Conservation (phyloP, 30 jellyfish, hydroid and myxozoan species). For the Sanderia malayensis region DNA sequence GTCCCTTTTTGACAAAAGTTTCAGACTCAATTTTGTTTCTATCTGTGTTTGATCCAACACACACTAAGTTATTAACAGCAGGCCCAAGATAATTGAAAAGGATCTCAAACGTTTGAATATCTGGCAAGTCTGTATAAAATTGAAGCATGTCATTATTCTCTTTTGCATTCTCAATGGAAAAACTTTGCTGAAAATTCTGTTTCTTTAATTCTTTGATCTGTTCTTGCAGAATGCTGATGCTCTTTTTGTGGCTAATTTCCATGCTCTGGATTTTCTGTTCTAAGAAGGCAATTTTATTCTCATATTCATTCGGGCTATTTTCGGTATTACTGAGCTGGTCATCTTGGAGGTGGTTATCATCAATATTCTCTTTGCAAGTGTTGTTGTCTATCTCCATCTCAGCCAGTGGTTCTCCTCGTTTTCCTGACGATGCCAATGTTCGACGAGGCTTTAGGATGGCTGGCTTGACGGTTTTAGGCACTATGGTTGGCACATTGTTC, state of each 20-base stretch:
- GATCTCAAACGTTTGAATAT: neutral
- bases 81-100: neutral
- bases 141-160: neutral
- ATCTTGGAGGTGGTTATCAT: neutral
- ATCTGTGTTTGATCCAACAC: constrained; percentile 5
- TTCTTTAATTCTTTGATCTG: neutral
- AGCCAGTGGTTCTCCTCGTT: neutral
- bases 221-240: neutral
- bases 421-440: neutral
- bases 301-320: neutral
- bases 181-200: neutral
- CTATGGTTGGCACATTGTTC: constrained; percentile 13
- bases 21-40: neutral
- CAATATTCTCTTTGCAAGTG: neutral
- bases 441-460: neutral
- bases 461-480: constrained; percentile 17
- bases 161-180: neutral
- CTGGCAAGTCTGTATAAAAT: constrained; percentile 22
- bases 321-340: neutral
- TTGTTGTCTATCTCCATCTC: neutral
- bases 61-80: neutral
- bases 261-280: neutral
- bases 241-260: constrained; percentile 2
- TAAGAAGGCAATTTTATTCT: neutral
- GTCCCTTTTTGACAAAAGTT: neutral